Percentiles rank a stretch among this genome's conserved stretches.
Conservation (phyloP, 1,140 invertebrate species). For the Scaptomyza hsui region DNA sequence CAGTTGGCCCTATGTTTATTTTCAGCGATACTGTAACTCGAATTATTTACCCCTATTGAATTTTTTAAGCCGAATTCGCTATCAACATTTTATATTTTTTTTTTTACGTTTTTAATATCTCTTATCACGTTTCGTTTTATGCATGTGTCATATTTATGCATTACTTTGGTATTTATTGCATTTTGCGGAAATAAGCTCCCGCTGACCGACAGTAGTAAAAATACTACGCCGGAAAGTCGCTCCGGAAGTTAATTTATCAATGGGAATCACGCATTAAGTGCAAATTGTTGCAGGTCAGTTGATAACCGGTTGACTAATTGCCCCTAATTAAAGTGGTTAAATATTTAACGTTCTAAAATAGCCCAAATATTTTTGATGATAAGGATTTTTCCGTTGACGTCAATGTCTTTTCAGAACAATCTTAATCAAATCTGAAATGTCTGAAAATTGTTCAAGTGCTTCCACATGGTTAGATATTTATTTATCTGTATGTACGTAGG, state of each 20-base stretch:
- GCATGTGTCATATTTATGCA: constrained; percentile 62
- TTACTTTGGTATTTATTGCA: constrained; percentile 63
- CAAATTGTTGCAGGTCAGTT: constrained; percentile 58
- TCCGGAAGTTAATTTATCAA: constrained; percentile 65
- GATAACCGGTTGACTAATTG: constrained; percentile 7
- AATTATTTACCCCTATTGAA: constrained; percentile 48
- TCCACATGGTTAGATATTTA: not conserved
- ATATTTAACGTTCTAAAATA: constrained; percentile 19
- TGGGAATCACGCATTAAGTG: constrained; percentile 51
- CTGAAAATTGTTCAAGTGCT: constrained; percentile 2
- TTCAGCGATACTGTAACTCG: constrained; percentile 55
- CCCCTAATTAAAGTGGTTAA: constrained; percentile 1
- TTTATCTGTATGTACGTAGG: not conserved
- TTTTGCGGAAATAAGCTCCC: constrained; percentile 9
- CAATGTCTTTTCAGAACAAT: constrained; percentile 8
- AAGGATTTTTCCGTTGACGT: constrained; percentile 34
- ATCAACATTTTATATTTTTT: not conserved
- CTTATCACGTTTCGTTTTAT: constrained; percentile 27
- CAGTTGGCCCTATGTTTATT: constrained; percentile 50
- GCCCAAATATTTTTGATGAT: constrained; percentile 25
- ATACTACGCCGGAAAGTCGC: constrained; percentile 51
- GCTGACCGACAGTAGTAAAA: constrained; percentile 13
- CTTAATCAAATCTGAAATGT: not conserved
- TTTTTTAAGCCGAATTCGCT: constrained; percentile 55
- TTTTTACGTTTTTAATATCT: not conserved